Base-by-base conservation (phyloP, 2,888 invertebrate genomes). In the Galerucella pusilla region DNA sequence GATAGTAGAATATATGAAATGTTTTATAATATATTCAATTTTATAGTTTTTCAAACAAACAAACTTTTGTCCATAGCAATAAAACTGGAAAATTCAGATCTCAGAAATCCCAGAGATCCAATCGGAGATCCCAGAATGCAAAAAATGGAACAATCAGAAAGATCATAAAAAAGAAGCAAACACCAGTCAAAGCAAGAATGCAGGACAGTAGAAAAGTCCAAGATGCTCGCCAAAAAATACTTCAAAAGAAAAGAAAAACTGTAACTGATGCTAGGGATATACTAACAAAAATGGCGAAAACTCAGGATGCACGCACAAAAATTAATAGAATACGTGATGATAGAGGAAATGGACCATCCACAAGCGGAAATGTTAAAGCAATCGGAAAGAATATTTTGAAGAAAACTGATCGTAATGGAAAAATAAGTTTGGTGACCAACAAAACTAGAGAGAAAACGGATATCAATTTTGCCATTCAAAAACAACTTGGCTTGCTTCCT, bases 231-330 rank as follows among this genome's bases (percentile, higher is more conserved):
- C 91, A 93, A 80, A 94, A 93, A 87, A 93, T 96, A 59, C 93
- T 95, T 79, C 92, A 92, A 66, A 95, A 94, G 83, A 94, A 94
- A 84, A 90, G 95, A 67, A 91, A 90, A 66, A 93, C 92, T 83
- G 92, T 96, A 42, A 90, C 90, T 0, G 96, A 96, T 89, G 96
- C 96, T 0, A 89, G 96, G 75, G 96, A 96, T 80, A 93, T 94
- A 82, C 88, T 96, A 69, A 92, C 92, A 4, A 92, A 94, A 87
- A 91, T 93, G 81, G 94, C 94, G 0, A 93, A 94, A 83, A 90
- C 88, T 11, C 92, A 91, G 77, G 96, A 95, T 89, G 94, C 95
- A 9, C 90, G 95, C 63, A 88, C 92, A 68, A 93, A 93, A 85
- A 86, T 96, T 68, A 90, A 93, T 72, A 92, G 92, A 83, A 87